Evolutionary conservation across 2,888 invertebrate genomes (phyloP), one percentile per base, ranked within the genome.

Genomic region (Oligia strigilis): DNA sequence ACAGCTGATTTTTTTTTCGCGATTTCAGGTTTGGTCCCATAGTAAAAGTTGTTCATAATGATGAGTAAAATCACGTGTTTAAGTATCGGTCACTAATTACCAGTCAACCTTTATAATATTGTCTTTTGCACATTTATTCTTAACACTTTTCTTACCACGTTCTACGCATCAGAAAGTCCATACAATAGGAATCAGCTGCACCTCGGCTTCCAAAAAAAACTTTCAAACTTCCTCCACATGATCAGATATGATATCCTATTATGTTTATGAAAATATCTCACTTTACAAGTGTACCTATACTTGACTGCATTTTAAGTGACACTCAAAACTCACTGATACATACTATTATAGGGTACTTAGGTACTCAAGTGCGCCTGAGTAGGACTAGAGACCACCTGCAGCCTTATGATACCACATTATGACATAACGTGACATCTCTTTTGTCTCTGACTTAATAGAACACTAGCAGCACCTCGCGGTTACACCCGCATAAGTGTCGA

Each of bases 271-370:
- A 52, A 52, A 72, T 40, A 17, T 72, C 43, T 19, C 60, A 29
- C 4, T 58, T 11, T 46, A 19, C 58, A 43, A 60, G n/a, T 72
- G 19, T 58, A 58, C 36, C 2, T 36, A 36, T 13, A 17, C 19
- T 72, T 40, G 58, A 58, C 43, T 72, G 72, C 40, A 60, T 43
- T 43, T 40, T n/a, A 58, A 43, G 72, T 29, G 60, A 60, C 43
- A 60, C 43, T 72, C 29, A 60, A 60, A 72, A 40, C 23, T 40
- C 23, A 36, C 14, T 55, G 55, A 71, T 71, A 71, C 49, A 36
- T 36, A 13, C 36, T 70, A 46, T 11, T 19, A 19, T 52, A 19
- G 0, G 52, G 9, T n/a, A 69, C 70, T 49, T 49, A 49, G 19
- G 4, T 29, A 19, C 11, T 23, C 36, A 19, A 49, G 29, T 70